phyloP scores from a whole-genome alignment of 2,113 vertebrate species.

The Dascyllus trimaculatus region DNA sequence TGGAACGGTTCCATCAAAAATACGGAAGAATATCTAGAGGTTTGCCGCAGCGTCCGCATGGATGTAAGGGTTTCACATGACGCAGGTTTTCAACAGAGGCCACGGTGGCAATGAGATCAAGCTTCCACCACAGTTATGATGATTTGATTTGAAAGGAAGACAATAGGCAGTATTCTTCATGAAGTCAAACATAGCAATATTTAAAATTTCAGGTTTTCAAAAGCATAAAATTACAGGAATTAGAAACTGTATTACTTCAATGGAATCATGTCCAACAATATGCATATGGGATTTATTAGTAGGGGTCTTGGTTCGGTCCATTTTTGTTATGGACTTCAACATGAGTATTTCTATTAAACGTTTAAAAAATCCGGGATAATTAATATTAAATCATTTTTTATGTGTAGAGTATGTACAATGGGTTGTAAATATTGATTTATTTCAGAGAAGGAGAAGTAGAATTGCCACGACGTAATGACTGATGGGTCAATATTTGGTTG shows the following conservation, averaged over 20 bases:
- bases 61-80: conserved; percentile 59
- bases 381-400: conserved; percentile 27
- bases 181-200: background rate
- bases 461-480: conserved; percentile 38
- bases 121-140: conserved; percentile 26
- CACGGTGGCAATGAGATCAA: conserved; percentile 49
- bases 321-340: conserved; percentile 1
- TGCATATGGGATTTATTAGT: background rate
- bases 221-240: background rate
- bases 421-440: conserved; percentile 18
- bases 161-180: background rate
- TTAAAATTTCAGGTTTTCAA: background rate
- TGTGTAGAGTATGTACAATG: background rate
- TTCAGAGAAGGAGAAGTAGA: conserved; percentile 13
- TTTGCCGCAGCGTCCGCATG: conserved; percentile 56
- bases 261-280: background rate
- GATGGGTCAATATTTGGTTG: conserved; percentile 41
- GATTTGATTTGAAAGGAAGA: conserved; percentile 41
- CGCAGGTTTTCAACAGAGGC: conserved; percentile 47
- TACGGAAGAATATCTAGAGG: conserved; percentile 67
- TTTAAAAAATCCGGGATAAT: background rate
- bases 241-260: background rate
- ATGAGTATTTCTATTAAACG: background rate
- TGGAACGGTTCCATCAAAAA: conserved; percentile 69
- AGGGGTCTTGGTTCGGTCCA: background rate